A percentile compares a stretch with the other conserved stretches of the same genome.
Evolutionary conservation across 2,113 vertebrate genomes (phyloP).

Genomic region (Sprattus sprattus): DNA sequence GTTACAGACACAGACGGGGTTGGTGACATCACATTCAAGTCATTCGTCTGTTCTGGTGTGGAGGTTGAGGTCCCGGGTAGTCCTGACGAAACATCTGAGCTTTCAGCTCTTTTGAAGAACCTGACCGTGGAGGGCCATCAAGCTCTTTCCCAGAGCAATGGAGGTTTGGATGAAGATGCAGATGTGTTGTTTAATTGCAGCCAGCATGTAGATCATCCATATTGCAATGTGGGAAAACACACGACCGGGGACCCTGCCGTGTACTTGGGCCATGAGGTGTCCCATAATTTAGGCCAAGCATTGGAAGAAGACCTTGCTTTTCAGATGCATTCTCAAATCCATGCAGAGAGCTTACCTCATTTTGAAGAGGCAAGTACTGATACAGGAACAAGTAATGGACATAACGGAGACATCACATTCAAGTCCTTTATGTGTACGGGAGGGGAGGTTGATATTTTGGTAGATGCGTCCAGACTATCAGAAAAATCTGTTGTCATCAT

Average conservation of each 20-base stretch:
- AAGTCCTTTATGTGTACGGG: too few species aligned
- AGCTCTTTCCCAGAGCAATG: neutral
- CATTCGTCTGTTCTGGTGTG: conserved; percentile 31
- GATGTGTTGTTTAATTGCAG: neutral
- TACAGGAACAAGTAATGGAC: too few species aligned
- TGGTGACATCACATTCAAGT: conserved; percentile 36
- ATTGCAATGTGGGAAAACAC: neutral
- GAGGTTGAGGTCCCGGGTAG: conserved; percentile 33
- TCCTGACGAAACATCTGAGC: conserved; percentile 4
- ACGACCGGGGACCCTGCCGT: neutral
- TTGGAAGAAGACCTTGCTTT: neutral
- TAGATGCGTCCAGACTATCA: too few species aligned
- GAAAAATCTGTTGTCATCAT: too few species aligned
- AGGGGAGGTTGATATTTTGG: too few species aligned
- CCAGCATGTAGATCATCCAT: conserved; percentile 10
- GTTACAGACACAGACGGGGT: neutral
- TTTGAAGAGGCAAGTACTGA: neutral
- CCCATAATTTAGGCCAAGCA: neutral
- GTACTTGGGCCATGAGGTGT: neutral
- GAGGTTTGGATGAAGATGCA: neutral
- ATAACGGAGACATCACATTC: too few species aligned
- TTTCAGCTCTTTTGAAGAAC: conserved; percentile 22
- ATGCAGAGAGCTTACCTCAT: neutral
- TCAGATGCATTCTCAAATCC: neutral
- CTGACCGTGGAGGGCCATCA: too few species aligned